Percentiles rank a stretch among this genome's conserved stretches.
These are phyloP conservation scores for Palythoa grandis DNA, from an alignment of 92 coral and sea anemone species.

Conservation along the genomic window DNA sequence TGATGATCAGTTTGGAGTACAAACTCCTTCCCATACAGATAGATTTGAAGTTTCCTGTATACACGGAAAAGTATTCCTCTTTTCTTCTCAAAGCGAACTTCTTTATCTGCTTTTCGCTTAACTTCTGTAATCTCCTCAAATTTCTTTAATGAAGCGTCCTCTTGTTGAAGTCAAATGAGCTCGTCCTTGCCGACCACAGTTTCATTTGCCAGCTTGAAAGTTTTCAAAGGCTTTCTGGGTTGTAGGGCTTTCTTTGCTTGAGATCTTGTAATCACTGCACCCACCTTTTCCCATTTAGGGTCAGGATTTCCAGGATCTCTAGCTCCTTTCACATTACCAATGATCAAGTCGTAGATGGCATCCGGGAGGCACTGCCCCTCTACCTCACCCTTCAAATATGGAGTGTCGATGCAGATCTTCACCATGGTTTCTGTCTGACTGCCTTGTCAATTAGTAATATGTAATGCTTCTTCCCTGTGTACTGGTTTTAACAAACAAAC, in stretches of 20 bases:
- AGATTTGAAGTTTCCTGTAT: too few relatives aligned
- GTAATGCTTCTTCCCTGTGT: neutral
- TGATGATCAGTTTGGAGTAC: too few relatives aligned
- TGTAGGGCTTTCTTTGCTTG: neutral
- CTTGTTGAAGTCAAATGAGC: slow-evolving; percentile 11
- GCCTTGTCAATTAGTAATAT: neutral
- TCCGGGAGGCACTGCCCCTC: slow-evolving; percentile 4
- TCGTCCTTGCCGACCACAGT: neutral
- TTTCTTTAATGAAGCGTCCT: slow-evolving; percentile 14
- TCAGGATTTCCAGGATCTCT: slow-evolving; percentile 35
- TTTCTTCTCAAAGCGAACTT: slow-evolving; percentile 10
- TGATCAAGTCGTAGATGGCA: slow-evolving; percentile 27
- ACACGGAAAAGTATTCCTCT: neutral
- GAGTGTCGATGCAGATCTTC: slow-evolving; percentile 13
- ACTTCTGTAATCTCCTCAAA: slow-evolving; percentile 19
- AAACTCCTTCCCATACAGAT: too few relatives aligned
- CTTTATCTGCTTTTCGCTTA: slow-evolving; percentile 15
- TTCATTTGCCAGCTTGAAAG: slow-evolving; percentile 10
- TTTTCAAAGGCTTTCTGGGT: slow-evolving; percentile 3
- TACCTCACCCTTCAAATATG: slow-evolving; percentile 20
- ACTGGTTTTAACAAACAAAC: neutral
- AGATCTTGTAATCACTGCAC: neutral
- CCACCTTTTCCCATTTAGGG: slow-evolving; percentile 17
- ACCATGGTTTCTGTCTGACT: neutral
- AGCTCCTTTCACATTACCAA: slow-evolving; percentile 16